A percentile compares a stretch with the other conserved stretches of the same genome.
Evolutionary conservation across 2,888 invertebrate species (phyloP).

Genomic region (Metopia argyrocephala): DNA sequence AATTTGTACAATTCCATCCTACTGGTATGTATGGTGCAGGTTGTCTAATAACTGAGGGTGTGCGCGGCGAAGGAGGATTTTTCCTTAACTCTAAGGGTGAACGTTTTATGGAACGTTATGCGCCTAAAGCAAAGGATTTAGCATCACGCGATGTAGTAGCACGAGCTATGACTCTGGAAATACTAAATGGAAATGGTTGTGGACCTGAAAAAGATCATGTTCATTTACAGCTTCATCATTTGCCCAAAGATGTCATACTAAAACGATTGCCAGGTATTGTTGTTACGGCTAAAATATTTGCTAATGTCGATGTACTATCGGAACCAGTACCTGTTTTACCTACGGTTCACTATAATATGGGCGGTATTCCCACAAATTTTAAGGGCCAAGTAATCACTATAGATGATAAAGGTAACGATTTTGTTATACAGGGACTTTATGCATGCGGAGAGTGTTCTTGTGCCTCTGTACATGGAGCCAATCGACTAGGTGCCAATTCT

Average conservation of each 20-base stretch:
- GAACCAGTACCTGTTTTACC: conserved; percentile 99
- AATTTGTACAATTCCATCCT: conserved; percentile 99
- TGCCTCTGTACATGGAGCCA: conserved; percentile 98
- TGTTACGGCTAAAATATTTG: conserved; percentile 98
- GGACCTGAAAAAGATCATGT: conserved; percentile 98
- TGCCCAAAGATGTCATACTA: conserved; percentile 93
- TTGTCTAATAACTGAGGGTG: conserved; percentile 97
- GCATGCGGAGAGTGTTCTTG: conserved; percentile 97
- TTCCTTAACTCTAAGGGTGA: conserved; percentile 98
- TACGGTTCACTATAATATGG: conserved; percentile 99
- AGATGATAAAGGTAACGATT: conserved; percentile 68
- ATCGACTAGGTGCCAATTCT: conserved; percentile 99
- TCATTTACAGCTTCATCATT: conserved; percentile 94
- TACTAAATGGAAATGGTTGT: conserved; percentile 95
- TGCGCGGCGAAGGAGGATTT: conserved; percentile 97
- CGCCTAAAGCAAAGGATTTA: conserved; percentile 97
- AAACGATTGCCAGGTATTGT: conserved; percentile 94
- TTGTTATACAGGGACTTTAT: conserved; percentile 90
- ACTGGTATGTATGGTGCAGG: conserved; percentile 99
- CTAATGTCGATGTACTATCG: conserved; percentile 99
- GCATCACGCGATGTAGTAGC: conserved; percentile 98
- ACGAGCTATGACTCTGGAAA: conserved; percentile 97
- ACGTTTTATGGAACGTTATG: conserved; percentile 98
- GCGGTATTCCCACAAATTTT: conserved; percentile 97
- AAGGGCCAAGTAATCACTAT: conserved; percentile 88